Percentiles rank a stretch among this genome's conserved stretches.
These are phyloP conservation scores for Microplitis demolitor DNA, from an alignment of 1,140 invertebrate species.

Conservation along the genomic window DNA sequence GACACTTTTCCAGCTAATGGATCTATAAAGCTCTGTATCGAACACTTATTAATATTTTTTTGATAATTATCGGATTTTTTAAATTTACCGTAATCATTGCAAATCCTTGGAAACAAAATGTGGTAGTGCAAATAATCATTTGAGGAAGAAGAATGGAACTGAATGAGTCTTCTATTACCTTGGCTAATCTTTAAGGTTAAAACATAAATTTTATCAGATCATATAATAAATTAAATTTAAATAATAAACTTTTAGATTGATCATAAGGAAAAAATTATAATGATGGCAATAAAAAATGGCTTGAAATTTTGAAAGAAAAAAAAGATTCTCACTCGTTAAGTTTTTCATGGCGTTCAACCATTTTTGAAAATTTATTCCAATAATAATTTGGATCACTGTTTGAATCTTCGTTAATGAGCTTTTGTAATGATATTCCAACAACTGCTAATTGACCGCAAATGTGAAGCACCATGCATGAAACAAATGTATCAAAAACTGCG, in stretches of 20 bases:
- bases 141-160: conserved; percentile 28
- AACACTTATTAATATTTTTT: not conserved
- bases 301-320: not conserved
- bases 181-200: conserved; percentile 10
- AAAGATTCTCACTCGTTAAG: conserved; percentile 15
- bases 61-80: no score
- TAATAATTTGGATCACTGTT: not conserved
- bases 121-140: conserved; percentile 18
- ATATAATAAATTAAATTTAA: no score
- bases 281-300: no score
- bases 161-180: conserved; percentile 30
- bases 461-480: conserved; percentile 37
- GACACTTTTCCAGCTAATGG: not conserved
- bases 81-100: conserved; percentile 16
- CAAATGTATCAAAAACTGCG: conserved; percentile 32
- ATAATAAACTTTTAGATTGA: no score
- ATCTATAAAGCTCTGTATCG: not conserved
- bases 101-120: conserved; percentile 28
- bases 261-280: no score
- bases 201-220: not conserved
- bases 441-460: conserved; percentile 22
- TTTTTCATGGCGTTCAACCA: not conserved
- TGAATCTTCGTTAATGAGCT: not conserved
- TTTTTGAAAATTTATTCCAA: not conserved
- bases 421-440: not conserved